A percentile compares a stretch with the other conserved stretches of the same genome.
Conservation (phyloP, 2,797 vertebrate genomes). For the Peromyscus eremicus region DNA sequence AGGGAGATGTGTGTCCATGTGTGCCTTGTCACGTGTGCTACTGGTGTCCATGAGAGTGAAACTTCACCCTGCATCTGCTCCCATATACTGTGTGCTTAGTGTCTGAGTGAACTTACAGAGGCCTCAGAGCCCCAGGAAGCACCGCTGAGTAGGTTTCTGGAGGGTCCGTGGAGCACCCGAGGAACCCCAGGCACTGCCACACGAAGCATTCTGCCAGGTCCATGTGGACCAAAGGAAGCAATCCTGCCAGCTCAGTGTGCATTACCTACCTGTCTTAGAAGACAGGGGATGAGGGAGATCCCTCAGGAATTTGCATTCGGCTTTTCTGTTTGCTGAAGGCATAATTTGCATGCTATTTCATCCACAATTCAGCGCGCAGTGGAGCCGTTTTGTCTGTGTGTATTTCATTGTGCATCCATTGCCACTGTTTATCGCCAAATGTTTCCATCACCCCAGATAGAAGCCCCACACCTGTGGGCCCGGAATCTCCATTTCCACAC, state of each 20-base stretch:
- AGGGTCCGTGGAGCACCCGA: fast-evolving
- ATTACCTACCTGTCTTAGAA: background rate
- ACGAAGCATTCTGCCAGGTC: fast-evolving
- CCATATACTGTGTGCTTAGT: fast-evolving
- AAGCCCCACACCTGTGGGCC: fast-evolving
- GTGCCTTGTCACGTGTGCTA: background rate
- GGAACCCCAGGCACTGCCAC: background rate
- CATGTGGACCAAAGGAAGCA: background rate
- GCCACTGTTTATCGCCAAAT: background rate
- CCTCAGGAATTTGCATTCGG: fast-evolving
- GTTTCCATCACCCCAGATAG: background rate
- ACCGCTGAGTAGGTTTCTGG: too few relatives aligned
- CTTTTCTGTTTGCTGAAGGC: background rate
- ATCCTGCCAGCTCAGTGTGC: background rate
- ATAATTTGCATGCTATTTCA: background rate
- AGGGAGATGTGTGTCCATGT: background rate
- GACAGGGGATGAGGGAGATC: background rate
- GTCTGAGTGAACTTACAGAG: too few relatives aligned
- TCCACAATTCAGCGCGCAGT: background rate
- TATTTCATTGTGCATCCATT: too few relatives aligned
- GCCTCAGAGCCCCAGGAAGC: fast-evolving
- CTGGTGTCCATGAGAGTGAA: background rate
- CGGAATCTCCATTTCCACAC: fast-evolving
- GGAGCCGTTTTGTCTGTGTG: fast-evolving
- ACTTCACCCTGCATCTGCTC: background rate